Base-by-base conservation (phyloP, 2,113 vertebrate genomes). In the Mustelus asterias region DNA sequence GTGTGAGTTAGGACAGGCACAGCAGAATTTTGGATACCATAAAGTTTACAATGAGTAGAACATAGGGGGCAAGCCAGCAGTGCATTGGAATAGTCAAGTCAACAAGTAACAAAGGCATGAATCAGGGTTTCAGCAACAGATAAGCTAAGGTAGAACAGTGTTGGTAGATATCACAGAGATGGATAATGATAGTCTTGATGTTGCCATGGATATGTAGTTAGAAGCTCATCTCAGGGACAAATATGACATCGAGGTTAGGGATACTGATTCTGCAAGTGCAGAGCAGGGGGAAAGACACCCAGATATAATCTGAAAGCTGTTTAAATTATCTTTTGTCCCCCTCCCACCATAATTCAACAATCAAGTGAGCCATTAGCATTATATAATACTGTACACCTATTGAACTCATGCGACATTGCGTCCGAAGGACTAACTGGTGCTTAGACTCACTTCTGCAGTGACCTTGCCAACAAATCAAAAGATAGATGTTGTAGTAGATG, bases 381-480 rank as follows among this genome's bases (percentile, higher is more conserved):
- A 67, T n/a, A 63, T 92, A 63, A 60, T 18, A 37, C 18, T n/a
- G 37, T 86, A 60, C 54, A 72, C 26, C 37, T 72, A 95, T 72
- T 70, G 67, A 95, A 72, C 41, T 44, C 67, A 76, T 76, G 69
- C 24, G 33, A 54, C 41, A 48, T 26, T 72, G 69, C 2, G 37
- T 54, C 72, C 10, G 11, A 95, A 72, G 44, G 69, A 90, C 88
- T 60, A 90, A 90, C 60, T 54, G 29, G 16, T 29, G 33, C 88
- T 90, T 29, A n/a, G 88, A 48, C 88, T 60, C 24, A 69, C 41
- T 44, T 69, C 65, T 70, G 26, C 24, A 72, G 69, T 54, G 94
- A 95, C 94, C 94, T 95, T 95, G 94, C 94, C 22, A 76, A 94
- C 92, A 72, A 95, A 41, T 95, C 69, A 72, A 44, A 70, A 95